Base-by-base conservation (phyloP, 37 sponge, comb jelly and placozoan genomes). In the Diacarnus erythraeanus region DNA sequence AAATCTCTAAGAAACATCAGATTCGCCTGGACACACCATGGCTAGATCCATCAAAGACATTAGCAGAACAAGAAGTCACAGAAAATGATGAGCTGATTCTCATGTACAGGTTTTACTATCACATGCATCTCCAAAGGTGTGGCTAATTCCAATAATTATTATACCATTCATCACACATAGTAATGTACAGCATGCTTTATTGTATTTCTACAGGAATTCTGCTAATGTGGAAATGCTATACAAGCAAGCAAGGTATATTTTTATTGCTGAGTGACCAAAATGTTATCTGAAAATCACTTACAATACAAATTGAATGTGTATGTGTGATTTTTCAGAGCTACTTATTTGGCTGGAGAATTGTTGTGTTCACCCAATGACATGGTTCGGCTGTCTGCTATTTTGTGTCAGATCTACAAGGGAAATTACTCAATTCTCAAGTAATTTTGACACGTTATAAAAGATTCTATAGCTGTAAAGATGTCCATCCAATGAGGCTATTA, bases 1-100 rank as follows among this genome's bases (percentile, higher is more conserved):
- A 95, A 76, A 83, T 95, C 17, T 89, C 85, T 58, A 92, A 86
- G 82, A 91, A 89, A 83, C 77, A 92, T 47, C 96, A 95, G 77
- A 82, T 95, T n/a, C 64, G 96, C 25, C 59, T 95, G 47, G 96
- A 95, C 79, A 95, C 90, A 3, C 96, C 96, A 0, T 95, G 96
- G 96, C 82, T 95, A 26, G 96, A 95, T 54, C 96, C 89, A 22
- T 77, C 70, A 38, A 92, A 86, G 71, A 89, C 93, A 31, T 74
- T 95, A 34, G 70, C 75, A 3, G 90, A 89, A 57, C 96, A 95
- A 83, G 93, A 92, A 36, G 96, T 95, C 44, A 75, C 83, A 33
- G 90, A 83, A 25, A 67, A 73, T 26, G 96, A 95, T 65, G 93
- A 95, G 59, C 77, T 95, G 42, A 92, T 95, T n/a, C 79, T 95